Evolutionary conservation across 2,888 invertebrate species (phyloP).

Genomic region (Pteria penguin): DNA sequence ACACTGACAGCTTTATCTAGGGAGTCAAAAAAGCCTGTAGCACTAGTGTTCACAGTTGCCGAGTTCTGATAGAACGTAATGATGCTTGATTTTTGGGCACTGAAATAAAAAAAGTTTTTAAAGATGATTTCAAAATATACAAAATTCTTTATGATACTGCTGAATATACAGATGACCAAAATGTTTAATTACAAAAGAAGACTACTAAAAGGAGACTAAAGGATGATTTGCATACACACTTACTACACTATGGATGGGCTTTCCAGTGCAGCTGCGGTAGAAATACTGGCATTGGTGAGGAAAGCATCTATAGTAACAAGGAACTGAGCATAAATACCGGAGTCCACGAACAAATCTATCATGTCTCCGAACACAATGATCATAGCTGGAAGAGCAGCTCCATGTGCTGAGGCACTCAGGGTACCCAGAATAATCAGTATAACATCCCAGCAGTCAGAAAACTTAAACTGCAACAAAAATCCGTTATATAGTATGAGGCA

Average conservation of each 20-base stretch:
- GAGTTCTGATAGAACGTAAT: neutral
- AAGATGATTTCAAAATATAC: too few species aligned
- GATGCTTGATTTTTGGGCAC: slow-evolving; percentile 10
- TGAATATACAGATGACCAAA: neutral
- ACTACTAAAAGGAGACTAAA: neutral
- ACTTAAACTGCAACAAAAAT: slow-evolving; percentile 75
- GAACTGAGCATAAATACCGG: slow-evolving; percentile 42
- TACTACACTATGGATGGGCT: slow-evolving; percentile 39
- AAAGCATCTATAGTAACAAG: slow-evolving; percentile 20
- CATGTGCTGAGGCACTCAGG: slow-evolving; percentile 69
- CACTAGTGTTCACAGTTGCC: neutral
- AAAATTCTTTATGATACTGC: neutral
- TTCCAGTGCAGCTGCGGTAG: slow-evolving; percentile 22
- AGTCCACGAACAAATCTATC: slow-evolving; percentile 75
- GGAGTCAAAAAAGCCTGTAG: neutral
- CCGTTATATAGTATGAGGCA: too few species aligned
- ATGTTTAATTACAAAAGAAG: neutral
- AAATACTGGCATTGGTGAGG: slow-evolving; percentile 31
- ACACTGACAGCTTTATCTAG: slow-evolving; percentile 20
- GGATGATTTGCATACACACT: too few species aligned
- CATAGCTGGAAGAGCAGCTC: slow-evolving; percentile 75
- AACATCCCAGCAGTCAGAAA: slow-evolving; percentile 68
- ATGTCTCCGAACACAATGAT: slow-evolving; percentile 79
- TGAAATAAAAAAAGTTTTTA: slow-evolving; percentile 29
- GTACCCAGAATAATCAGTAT: slow-evolving; percentile 75